Evolutionary conservation across 2,113 vertebrate species (phyloP), one percentile per base, ranked within the genome.

Genomic region (Empidonax alnorum): DNA sequence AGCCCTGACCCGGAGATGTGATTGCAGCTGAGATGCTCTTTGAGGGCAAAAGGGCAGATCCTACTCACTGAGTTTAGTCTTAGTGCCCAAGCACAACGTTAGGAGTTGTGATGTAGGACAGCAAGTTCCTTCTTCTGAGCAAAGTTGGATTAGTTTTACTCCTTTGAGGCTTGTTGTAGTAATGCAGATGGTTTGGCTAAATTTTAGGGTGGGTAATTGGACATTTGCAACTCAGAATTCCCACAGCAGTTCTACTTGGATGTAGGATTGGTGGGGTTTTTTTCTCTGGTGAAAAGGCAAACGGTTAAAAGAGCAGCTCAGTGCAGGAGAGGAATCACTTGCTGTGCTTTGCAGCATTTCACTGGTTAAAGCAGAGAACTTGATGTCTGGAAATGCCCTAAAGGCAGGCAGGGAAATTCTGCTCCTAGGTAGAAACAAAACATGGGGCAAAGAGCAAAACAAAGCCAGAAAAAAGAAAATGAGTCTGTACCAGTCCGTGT

Each of bases 61-160:
- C 28, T 47, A 0, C n/a, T 47, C 56, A 10, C 12, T 0, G 4
- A 15, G 4, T n/a, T 73, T 55, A n/a, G 31, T 76, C 37, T 22
- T 10, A 12, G 19, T 61, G 65, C 44, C 52, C 6, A 2, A 2
- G 41, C 1, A 1, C 4, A 2, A 0, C 13, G 61, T 22, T 35
- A 7, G 41, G 31, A n/a, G 14, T 7, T 50, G 18, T 28, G 33
- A 28, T 17, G 8, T 18, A 10, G 33, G 65, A 22, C 1, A 0
- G 18, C 16, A 88, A 35, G 44, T 69, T 74, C 28, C 3, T 17
- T 31, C 56, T 72, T 21, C 67, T 56, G 35, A 80, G 47, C 12
- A 47, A 81, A 75, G 39, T 0, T 50, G 66, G 37, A 55, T 68
- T 30, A 6, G 39, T 55, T 87, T 44, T 39, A 59, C 33, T 71